These are phyloP conservation scores for Megalonaias nervosa DNA, from an alignment of 1,140 invertebrate genomes.

Conservation along the genomic window DNA sequence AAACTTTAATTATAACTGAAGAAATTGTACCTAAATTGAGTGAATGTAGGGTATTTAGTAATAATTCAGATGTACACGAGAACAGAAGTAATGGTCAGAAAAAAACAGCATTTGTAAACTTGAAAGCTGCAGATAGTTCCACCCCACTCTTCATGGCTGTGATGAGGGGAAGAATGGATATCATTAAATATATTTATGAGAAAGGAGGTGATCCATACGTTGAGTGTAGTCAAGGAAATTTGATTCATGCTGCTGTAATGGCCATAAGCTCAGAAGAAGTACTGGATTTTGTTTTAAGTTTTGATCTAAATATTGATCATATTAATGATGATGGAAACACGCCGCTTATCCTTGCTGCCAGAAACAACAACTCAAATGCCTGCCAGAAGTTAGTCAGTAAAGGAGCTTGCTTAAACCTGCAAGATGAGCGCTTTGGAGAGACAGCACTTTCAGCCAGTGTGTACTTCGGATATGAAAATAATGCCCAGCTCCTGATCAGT, in stretches of 20 bases:
- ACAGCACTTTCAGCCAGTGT: slow-evolving; percentile 45
- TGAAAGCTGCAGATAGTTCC: slow-evolving; percentile 39
- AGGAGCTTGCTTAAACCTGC: slow-evolving; percentile 40
- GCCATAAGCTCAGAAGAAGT: slow-evolving; percentile 17
- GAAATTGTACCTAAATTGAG: not conserved
- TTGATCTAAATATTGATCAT: slow-evolving; percentile 37
- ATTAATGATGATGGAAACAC: slow-evolving; percentile 44
- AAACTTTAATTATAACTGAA: not conserved
- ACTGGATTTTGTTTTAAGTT: slow-evolving; percentile 31
- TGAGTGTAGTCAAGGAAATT: slow-evolving; percentile 39
- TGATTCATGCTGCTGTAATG: slow-evolving; percentile 46
- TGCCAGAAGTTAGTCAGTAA: slow-evolving; percentile 32
- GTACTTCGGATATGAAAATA: slow-evolving; percentile 46
- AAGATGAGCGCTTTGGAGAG: slow-evolving; percentile 42
- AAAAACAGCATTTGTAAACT: slow-evolving; percentile 18
- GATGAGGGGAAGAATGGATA: slow-evolving; percentile 46
- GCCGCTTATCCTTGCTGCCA: slow-evolving; percentile 35
- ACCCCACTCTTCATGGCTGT: slow-evolving; percentile 59
- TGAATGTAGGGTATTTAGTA: not conserved
- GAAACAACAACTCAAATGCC: slow-evolving; percentile 24
- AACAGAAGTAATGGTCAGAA: not conserved
- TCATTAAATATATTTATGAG: slow-evolving; percentile 50
- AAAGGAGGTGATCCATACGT: slow-evolving; percentile 49
- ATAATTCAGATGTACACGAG: not conserved
- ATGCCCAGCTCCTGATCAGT: slow-evolving; percentile 40